Evolutionary conservation across 2,888 invertebrate genomes (phyloP), one percentile per base, ranked within the genome.

Genomic region (Leptinotarsa juncta): DNA sequence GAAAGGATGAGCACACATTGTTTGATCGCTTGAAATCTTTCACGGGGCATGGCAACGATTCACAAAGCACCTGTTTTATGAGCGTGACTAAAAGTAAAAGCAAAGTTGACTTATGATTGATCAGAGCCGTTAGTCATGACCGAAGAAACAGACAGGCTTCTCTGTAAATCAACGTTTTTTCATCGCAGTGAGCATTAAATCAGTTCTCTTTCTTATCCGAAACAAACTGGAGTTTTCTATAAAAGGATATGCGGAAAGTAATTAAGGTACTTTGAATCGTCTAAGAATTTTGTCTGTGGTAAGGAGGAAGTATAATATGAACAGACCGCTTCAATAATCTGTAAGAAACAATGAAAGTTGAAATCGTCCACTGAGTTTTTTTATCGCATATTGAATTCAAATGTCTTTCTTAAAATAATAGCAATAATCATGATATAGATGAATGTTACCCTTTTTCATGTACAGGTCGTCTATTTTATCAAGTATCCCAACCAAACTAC

Each of bases 81-180:
- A 85, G 82, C 85, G 84, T 84, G 85, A 84, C 84, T 86, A 84
- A 85, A 85, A 85, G 85, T 84, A 85, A 85, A 84, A 85, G 85
- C 84, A 77, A 78, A 72, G 71, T 74, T 74, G 76, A 81, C 81
- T 77, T 79, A 82, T 85, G 85, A 86, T 86, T 85, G 85, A 85
- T 86, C 83, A 81, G 79, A 74, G 83, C 84, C 82, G 84, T 85
- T 85, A 84, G 81, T 77, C 78, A 78, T 78, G 70, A 70, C 66
- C 67, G 67, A 67, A 73, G 73, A 74, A 74, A 68, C 77, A 70
- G 72, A 72, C 75, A 73, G 71, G 71, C 70, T 67, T 73, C 70
- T 73, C 75, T 75, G 26, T 16, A 16, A 62, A 71, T 71, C 68
- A 65, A 48, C 57, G 55, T 71, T 74, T 71, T 71, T 32, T 50